Percentiles rank a stretch among this genome's conserved stretches.
Conservation (phyloP, 2,797 vertebrate genomes). For the Falco cherrug region DNA sequence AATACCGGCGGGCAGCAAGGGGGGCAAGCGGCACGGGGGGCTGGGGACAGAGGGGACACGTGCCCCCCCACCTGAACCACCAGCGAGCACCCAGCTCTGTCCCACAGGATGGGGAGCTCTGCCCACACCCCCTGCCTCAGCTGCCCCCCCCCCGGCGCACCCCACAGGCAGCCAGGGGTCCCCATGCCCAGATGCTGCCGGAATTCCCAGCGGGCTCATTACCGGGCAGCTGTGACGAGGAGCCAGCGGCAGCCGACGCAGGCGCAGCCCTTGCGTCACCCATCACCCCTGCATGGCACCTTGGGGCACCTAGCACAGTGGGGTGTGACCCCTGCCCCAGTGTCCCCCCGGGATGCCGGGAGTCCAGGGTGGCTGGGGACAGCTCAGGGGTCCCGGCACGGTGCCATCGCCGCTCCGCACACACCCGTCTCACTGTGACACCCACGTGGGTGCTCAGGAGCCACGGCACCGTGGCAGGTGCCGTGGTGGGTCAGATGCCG, state of each 20-base stretch:
- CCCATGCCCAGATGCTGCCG: neutral
- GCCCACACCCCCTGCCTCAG: neutral
- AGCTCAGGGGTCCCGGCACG: neutral
- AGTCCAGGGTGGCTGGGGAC: rapidly evolving
- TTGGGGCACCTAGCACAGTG: neutral
- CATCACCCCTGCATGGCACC: neutral
- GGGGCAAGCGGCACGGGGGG: no score
- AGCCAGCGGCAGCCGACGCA: neutral
- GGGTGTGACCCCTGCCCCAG: neutral
- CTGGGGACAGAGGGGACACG: neutral
- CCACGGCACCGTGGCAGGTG: neutral
- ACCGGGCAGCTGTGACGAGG: neutral
- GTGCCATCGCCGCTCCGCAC: neutral
- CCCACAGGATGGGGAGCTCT: neutral
- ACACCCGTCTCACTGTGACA: neutral
- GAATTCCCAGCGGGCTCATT: constrained; percentile 9
- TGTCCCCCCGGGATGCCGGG: neutral
- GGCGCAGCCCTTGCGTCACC: constrained; percentile 31
- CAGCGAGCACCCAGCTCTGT: rapidly evolving
- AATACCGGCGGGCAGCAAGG: neutral
- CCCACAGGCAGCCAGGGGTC: neutral
- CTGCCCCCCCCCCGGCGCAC: neutral
- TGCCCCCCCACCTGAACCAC: neutral
- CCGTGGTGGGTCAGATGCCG: neutral
- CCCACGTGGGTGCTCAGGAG: neutral